Conservation (phyloP, 2,888 invertebrate species). For the Sminthurinus aureus region DNA sequence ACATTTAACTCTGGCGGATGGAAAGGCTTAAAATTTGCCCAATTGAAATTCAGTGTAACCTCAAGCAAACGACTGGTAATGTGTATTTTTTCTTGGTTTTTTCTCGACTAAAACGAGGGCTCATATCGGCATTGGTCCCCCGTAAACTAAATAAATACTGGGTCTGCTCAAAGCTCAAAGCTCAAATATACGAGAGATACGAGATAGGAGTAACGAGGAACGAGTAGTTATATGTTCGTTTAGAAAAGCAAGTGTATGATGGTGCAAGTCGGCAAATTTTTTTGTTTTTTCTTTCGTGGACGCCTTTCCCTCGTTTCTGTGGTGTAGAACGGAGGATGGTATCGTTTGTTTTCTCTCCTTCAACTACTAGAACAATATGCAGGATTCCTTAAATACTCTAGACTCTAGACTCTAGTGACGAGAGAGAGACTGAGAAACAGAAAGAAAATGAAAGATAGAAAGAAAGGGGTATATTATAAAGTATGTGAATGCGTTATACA, state of each 20-base stretch:
- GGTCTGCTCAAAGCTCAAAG: slow-evolving; percentile 19
- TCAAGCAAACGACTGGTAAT: slow-evolving; percentile 12
- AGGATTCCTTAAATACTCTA: slow-evolving; percentile 28
- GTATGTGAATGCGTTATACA: neutral
- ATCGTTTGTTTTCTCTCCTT: slow-evolving; percentile 39
- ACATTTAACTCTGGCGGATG: slow-evolving; percentile 1
- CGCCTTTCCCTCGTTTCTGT: slow-evolving; percentile 31
- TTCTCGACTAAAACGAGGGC: slow-evolving; percentile 28
- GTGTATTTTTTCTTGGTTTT: neutral
- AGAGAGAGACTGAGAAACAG: neutral
- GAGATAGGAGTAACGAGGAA: neutral
- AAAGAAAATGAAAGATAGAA: neutral
- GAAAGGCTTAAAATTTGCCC: slow-evolving; percentile 22
- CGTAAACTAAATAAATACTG: slow-evolving; percentile 41
- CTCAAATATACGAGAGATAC: neutral
- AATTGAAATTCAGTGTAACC: slow-evolving; percentile 10
- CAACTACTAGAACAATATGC: slow-evolving; percentile 41
- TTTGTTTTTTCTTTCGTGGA: slow-evolving; percentile 30
- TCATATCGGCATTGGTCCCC: slow-evolving; percentile 42
- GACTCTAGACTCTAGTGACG: neutral
- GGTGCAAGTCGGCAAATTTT: slow-evolving; percentile 32
- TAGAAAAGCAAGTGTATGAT: slow-evolving; percentile 15
- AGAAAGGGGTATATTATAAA: neutral
- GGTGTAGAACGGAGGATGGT: slow-evolving; percentile 3
- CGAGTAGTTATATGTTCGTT: too few relatives aligned